phyloP scores from a whole-genome alignment of 2,888 invertebrate species.

The Keiferia lycopersicella region DNA sequence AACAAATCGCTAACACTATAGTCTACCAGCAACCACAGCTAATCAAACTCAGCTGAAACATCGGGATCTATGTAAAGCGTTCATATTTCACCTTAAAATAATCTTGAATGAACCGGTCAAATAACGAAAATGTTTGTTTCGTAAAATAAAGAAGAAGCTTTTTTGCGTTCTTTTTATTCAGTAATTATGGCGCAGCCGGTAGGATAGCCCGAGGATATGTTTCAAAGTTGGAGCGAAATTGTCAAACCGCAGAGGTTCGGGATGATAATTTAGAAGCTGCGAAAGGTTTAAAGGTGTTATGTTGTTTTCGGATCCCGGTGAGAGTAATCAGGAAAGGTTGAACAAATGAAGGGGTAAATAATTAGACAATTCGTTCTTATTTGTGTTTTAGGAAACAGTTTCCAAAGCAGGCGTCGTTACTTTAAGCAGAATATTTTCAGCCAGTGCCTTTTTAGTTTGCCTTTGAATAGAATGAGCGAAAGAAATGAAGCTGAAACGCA shows the following conservation, averaged over 20 bases:
- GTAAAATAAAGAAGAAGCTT: conserved; percentile 26
- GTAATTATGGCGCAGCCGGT: conserved; percentile 21
- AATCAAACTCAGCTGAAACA: no score
- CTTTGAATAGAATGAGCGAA: not conserved
- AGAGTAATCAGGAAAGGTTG: conserved; percentile 19
- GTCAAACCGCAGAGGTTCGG: conserved; percentile 21
- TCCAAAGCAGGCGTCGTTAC: no score
- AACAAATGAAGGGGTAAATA: not conserved
- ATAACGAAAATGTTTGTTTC: no score
- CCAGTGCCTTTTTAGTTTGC: not conserved
- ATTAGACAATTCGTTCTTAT: not conserved
- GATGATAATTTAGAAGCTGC: conserved; percentile 21
- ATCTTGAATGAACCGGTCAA: no score
- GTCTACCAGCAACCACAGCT: no score
- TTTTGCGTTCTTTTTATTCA: conserved; percentile 1
- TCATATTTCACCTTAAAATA: no score
- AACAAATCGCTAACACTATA: no score
- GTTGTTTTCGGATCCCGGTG: conserved; percentile 15
- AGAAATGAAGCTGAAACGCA: not conserved
- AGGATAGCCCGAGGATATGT: conserved; percentile 19
- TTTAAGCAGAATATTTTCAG: not conserved
- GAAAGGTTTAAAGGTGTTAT: conserved; percentile 16
- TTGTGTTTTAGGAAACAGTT: not conserved
- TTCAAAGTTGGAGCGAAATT: conserved; percentile 17
- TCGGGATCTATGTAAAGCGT: no score